These are phyloP conservation scores for Notothenia rossii DNA, from an alignment of 2,113 vertebrate species.

Conservation along the genomic window DNA sequence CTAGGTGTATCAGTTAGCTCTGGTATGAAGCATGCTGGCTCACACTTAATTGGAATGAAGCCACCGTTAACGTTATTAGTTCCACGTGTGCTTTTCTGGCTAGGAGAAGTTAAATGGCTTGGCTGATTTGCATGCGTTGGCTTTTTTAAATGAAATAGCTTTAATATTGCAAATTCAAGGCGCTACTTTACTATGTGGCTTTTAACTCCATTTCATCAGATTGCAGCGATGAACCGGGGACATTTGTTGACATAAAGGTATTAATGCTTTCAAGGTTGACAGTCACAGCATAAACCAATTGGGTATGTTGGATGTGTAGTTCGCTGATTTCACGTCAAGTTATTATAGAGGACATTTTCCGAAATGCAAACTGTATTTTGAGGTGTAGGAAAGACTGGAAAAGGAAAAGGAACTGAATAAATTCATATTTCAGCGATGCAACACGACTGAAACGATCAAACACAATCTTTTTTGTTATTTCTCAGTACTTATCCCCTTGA, in stretches of 20 bases:
- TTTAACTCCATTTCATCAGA: conserved; percentile 21
- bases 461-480: not conserved
- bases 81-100: conserved; percentile 28
- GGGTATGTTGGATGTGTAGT: not conserved
- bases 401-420: not conserved
- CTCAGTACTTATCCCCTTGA: not conserved
- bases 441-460: not conserved
- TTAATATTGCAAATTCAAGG: not conserved
- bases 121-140: conserved; percentile 25
- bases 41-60: conserved; percentile 27
- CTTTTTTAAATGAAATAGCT: conserved; percentile 30
- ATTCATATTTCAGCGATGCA: not conserved
- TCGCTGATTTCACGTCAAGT: not conserved
- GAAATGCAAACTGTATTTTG: not conserved
- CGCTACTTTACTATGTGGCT: not conserved
- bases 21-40: conserved; percentile 12
- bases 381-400: not conserved
- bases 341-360: not conserved
- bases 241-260: not conserved
- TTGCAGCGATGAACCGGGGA: conserved; percentile 13
- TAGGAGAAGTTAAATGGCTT: conserved; percentile 6
- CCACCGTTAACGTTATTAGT: conserved; percentile 27
- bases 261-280: not conserved
- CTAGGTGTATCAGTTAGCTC: conserved; percentile 13
- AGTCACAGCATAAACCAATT: not conserved